A percentile compares a stretch with the other conserved stretches of the same genome.
Conservation (phyloP, 2,888 invertebrate species). For the Tupiocoris notatus region DNA sequence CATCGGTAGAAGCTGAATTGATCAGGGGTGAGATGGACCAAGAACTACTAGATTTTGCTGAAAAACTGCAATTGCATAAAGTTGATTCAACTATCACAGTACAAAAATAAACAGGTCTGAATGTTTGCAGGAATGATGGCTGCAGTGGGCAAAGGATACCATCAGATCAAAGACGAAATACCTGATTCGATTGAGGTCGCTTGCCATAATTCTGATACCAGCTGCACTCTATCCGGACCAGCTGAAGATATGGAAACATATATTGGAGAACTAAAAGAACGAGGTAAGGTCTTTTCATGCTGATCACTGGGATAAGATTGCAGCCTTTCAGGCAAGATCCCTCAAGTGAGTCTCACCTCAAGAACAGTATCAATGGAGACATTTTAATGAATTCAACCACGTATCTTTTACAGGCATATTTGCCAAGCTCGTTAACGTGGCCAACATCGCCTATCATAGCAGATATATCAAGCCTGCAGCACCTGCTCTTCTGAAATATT, state of each 20-base stretch:
- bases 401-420: conserved; percentile 49
- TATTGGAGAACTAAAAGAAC: conserved; percentile 58
- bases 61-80: not conserved
- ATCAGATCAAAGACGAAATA: conserved; percentile 50
- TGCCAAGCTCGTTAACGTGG: conserved; percentile 50
- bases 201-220: conserved; percentile 76
- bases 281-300: no score
- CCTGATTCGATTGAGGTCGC: conserved; percentile 70
- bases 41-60: not conserved
- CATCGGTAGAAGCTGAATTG: conserved; percentile 55
- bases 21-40: conserved; percentile 54
- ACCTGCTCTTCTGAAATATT: conserved; percentile 54
- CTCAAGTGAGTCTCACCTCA: no score
- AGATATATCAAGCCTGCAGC: conserved; percentile 55
- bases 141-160: conserved; percentile 55
- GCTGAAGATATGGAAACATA: conserved; percentile 62
- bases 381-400: no score
- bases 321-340: no score
- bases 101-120: not conserved
- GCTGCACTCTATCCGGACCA: conserved; percentile 77
- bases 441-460: conserved; percentile 52
- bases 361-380: no score
- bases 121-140: conserved; percentile 57
- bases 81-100: not conserved
- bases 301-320: no score